Percentiles rank a stretch among this genome's conserved stretches.
phyloP scores from a whole-genome alignment of 2,113 vertebrate species.

The Hippolais icterina region DNA sequence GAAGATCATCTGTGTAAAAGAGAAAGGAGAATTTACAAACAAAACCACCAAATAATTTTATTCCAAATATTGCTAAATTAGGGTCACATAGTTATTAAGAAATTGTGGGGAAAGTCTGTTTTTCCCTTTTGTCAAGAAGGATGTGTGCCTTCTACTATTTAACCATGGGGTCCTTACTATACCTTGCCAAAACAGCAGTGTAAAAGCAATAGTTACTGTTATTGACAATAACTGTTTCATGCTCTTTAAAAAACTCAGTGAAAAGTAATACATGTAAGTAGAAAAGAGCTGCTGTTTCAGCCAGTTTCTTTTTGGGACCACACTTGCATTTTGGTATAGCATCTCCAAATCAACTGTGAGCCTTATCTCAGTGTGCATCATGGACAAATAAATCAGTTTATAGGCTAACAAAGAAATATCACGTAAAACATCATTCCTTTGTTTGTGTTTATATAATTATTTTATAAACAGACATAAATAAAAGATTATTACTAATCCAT shows the following conservation, averaged over 20 bases:
- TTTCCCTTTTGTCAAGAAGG: not conserved
- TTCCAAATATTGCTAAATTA: not conserved
- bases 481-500: not conserved
- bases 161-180: not conserved
- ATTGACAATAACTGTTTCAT: not conserved
- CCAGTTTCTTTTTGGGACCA: not conserved
- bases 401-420: not conserved
- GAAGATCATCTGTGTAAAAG: not conserved
- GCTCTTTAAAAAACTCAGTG: not conserved
- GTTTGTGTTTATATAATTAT: not conserved
- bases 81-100: not conserved
- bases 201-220: not conserved
- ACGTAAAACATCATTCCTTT: not conserved
- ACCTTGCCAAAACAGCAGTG: not conserved
- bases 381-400: not conserved
- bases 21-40: not conserved
- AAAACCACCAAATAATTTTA: not conserved
- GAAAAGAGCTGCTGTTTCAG: not conserved
- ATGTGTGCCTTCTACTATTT: not conserved
- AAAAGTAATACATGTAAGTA: not conserved
- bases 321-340: not conserved
- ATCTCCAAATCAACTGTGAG: not conserved
- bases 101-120: not conserved
- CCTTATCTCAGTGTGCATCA: not conserved
- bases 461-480: not conserved